These are phyloP conservation scores for Malacoraja senta DNA, from an alignment of 2,797 vertebrate genomes.

Conservation along the genomic window DNA sequence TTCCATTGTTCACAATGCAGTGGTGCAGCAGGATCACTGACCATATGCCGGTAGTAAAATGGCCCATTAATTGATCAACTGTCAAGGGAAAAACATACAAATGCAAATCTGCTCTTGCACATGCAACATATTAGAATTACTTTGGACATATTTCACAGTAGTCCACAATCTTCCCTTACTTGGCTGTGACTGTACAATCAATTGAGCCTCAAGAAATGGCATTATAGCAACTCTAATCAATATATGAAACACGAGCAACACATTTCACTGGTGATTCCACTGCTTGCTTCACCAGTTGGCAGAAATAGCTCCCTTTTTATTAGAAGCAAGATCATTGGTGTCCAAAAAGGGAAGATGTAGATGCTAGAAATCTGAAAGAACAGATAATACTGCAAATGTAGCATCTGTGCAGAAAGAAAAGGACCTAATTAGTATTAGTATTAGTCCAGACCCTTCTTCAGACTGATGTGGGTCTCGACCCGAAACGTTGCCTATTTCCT, in stretches of 20 bases:
- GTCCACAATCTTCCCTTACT: neutral
- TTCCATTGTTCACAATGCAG: neutral
- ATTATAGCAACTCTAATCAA: neutral
- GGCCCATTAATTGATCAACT: neutral
- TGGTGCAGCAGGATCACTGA: neutral
- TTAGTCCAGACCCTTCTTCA: no score
- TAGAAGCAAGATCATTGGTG: no score
- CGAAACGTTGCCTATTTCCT: no score
- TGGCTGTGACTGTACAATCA: neutral
- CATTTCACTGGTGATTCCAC: neutral
- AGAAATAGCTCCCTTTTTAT: no score
- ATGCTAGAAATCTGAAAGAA: no score
- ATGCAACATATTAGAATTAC: neutral
- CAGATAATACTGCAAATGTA: no score
- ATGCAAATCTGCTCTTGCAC: neutral
- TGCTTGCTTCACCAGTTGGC: neutral
- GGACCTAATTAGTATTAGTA: no score
- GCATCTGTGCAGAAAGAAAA: no score
- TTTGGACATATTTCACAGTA: neutral
- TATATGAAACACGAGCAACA: neutral
- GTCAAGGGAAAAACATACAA: neutral
- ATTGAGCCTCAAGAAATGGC: neutral
- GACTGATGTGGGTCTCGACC: no score
- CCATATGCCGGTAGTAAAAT: neutral
- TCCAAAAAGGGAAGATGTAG: no score